A percentile compares a stretch with the other conserved stretches of the same genome.
These are phyloP conservation scores for Hozukius guyotensis DNA, from an alignment of 2,797 vertebrate genomes.

Conservation along the genomic window DNA sequence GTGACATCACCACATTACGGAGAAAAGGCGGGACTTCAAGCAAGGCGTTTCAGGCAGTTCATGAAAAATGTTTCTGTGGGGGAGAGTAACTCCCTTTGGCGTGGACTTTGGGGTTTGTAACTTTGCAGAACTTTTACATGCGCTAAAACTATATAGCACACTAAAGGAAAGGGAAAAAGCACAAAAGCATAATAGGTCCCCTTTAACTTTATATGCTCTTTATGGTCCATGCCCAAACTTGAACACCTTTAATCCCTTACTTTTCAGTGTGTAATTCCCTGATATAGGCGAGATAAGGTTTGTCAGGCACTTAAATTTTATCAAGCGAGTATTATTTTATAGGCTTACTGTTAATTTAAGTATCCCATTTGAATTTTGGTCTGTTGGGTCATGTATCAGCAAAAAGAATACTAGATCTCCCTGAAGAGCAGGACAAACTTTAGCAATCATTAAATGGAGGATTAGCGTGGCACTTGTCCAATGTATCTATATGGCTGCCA, in stretches of 20 bases:
- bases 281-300: conserved; percentile 9
- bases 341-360: conserved; percentile 12
- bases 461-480: conserved; percentile 50
- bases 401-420: conserved; percentile 37
- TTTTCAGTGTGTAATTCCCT: conserved; percentile 10
- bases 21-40: no score
- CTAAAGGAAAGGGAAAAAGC: no score
- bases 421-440: conserved; percentile 40
- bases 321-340: conserved; percentile 27
- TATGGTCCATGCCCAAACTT: not conserved
- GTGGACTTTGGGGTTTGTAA: no score
- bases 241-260: not conserved
- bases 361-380: conserved; percentile 18
- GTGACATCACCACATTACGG: no score
- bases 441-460: conserved; percentile 41
- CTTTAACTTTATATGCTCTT: not conserved
- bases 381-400: conserved; percentile 24
- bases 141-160: no score
- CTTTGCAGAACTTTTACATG: no score
- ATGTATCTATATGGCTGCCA: conserved; percentile 52
- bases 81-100: no score
- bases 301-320: conserved; percentile 15
- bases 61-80: no score
- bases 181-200: no score
- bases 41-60: no score